phyloP scores from a whole-genome alignment of 2,888 invertebrate genomes.

The Nymphalis c-album region DNA sequence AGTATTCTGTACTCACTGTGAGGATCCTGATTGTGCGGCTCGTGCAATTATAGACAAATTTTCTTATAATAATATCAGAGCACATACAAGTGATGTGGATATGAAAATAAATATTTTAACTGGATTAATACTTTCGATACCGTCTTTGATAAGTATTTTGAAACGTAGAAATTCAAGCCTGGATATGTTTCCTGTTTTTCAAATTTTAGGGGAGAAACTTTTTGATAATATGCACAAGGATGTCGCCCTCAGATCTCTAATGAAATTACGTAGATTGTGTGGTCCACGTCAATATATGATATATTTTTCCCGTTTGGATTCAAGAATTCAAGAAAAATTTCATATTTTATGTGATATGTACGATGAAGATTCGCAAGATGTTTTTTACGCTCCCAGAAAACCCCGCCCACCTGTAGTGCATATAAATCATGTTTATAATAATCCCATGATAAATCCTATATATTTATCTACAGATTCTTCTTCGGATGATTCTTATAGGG shows the following conservation, averaged over 20 bases:
- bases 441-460: constrained; percentile 55
- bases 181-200: constrained; percentile 77
- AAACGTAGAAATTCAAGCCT: constrained; percentile 71
- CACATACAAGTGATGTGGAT: constrained; percentile 76
- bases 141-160: constrained; percentile 82
- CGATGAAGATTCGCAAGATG: constrained; percentile 75
- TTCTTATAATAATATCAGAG: constrained; percentile 81
- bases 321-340: constrained; percentile 78
- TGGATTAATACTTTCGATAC: constrained; percentile 84
- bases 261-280: constrained; percentile 85
- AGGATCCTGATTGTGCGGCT: constrained; percentile 85
- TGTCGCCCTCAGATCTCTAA: constrained; percentile 85
- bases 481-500: constrained; percentile 83
- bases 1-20: constrained; percentile 86
- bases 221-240: constrained; percentile 82
- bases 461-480: constrained; percentile 68
- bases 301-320: constrained; percentile 71
- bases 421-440: constrained; percentile 65
- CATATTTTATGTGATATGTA: constrained; percentile 67
- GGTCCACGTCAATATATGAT: constrained; percentile 85
- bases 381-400: constrained; percentile 72
- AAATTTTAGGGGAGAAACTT: constrained; percentile 80
- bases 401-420: constrained; percentile 58
- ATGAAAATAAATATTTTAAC: constrained; percentile 81
- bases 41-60: constrained; percentile 84